Conservation (phyloP, 2,113 vertebrate species). For the Paradisaea rubra region DNA sequence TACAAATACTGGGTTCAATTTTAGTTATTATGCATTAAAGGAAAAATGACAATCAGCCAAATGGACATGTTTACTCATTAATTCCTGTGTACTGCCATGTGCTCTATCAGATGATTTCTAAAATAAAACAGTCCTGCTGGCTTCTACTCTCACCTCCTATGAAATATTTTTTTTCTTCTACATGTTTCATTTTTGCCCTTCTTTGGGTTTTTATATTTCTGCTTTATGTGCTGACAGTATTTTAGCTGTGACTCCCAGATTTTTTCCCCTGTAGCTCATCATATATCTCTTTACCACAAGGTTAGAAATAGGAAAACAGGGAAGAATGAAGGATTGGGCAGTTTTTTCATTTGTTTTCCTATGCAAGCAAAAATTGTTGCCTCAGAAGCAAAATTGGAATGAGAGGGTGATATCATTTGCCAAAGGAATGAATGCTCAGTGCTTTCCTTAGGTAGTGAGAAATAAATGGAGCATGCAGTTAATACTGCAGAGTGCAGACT, state of each 20-base stretch:
- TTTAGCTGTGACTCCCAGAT: constrained; percentile 33
- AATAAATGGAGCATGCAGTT: background rate
- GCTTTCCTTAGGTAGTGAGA: background rate
- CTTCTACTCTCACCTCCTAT: background rate
- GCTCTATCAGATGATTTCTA: background rate
- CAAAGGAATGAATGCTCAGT: background rate
- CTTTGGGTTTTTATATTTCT: background rate
- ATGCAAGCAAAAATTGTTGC: background rate
- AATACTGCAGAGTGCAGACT: background rate
- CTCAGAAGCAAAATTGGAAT: background rate
- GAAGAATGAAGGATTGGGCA: background rate
- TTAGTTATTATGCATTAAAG: background rate
- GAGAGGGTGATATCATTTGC: background rate
- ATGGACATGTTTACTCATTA: background rate
- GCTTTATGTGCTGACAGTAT: background rate
- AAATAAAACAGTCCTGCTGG: background rate
- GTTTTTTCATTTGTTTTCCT: constrained; percentile 32
- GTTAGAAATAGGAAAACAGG: background rate
- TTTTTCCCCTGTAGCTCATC: constrained; percentile 49
- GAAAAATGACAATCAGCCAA: background rate
- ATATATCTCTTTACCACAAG: constrained; percentile 33
- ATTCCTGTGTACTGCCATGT: background rate
- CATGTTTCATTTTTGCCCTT: background rate
- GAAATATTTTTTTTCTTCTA: background rate
- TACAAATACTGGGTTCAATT: background rate